These are phyloP conservation scores for Heterotilapia buettikoferi DNA, from an alignment of 2,113 vertebrate species.

Conservation along the genomic window DNA sequence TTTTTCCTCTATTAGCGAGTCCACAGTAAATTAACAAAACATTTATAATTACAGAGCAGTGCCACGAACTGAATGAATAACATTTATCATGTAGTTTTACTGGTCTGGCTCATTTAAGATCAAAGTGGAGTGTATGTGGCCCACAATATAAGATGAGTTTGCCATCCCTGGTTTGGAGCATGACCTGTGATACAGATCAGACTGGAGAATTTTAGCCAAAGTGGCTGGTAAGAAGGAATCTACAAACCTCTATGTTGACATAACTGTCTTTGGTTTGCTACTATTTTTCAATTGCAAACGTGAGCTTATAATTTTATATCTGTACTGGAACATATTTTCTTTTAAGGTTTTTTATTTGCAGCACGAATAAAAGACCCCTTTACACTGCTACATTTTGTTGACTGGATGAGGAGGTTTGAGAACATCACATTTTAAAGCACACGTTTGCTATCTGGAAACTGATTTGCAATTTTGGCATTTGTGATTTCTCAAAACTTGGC, in stretches of 20 bases:
- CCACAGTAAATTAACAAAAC: background rate
- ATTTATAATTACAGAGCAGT: background rate
- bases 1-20: background rate
- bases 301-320: background rate
- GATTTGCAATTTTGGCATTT: background rate
- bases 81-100: background rate
- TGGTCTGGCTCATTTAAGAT: background rate
- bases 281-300: background rate
- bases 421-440: background rate
- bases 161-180: background rate
- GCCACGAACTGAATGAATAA: background rate
- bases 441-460: background rate
- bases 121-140: background rate
- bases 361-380: background rate
- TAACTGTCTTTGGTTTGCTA: background rate
- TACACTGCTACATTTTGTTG: background rate
- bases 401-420: background rate
- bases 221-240: background rate
- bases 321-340: background rate
- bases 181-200: background rate
- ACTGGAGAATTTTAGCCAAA: background rate
- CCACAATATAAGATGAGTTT: background rate
- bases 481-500: background rate
- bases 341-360: background rate
- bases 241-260: background rate